A percentile compares a stretch with the other conserved stretches of the same genome.
phyloP scores from a whole-genome alignment of 1,140 invertebrate genomes.

The Drosophila azteca region DNA sequence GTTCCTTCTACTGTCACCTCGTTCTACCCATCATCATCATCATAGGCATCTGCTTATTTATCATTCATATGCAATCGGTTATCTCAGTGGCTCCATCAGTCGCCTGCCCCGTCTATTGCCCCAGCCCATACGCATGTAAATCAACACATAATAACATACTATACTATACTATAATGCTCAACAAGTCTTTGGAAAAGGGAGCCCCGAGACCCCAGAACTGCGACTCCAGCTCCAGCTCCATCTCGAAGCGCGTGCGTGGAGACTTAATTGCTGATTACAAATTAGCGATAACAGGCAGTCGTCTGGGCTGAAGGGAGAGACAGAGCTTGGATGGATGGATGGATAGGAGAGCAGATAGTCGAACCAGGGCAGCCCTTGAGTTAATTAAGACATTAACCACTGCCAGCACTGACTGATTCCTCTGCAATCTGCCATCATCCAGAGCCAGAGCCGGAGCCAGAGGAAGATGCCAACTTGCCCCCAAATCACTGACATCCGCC shows the following conservation, averaged over 20 bases:
- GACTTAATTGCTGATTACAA: conserved; percentile 83
- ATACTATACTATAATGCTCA: conserved; percentile 56
- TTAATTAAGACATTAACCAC: conserved; percentile 83
- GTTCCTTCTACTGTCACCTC: background rate
- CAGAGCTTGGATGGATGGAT: background rate
- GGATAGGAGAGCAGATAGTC: background rate
- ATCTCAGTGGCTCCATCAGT: conserved; percentile 45
- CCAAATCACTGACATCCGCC: conserved; percentile 78
- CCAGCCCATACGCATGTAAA: conserved; percentile 69
- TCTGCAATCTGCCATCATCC: conserved; percentile 40
- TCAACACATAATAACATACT: conserved; percentile 74
- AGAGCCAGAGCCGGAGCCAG: conserved; percentile 14
- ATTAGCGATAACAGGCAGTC: conserved; percentile 63
- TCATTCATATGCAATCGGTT: conserved; percentile 32
- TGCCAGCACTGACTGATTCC: conserved; percentile 40
- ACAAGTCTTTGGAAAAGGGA: too few relatives aligned
- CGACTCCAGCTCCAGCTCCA: conserved; percentile 19
- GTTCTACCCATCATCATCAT: conserved; percentile 8
- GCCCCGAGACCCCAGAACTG: conserved; percentile 20
- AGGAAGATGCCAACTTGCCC: conserved; percentile 37
- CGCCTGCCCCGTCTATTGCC: conserved; percentile 40
- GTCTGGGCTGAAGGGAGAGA: conserved; percentile 3
- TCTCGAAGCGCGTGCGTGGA: conserved; percentile 60
- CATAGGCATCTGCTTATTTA: conserved; percentile 14
- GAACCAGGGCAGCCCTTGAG: conserved; percentile 41